Evolutionary conservation across 2,113 vertebrate genomes (phyloP), one percentile per base, ranked within the genome.

Genomic region (Perca fluviatilis): DNA sequence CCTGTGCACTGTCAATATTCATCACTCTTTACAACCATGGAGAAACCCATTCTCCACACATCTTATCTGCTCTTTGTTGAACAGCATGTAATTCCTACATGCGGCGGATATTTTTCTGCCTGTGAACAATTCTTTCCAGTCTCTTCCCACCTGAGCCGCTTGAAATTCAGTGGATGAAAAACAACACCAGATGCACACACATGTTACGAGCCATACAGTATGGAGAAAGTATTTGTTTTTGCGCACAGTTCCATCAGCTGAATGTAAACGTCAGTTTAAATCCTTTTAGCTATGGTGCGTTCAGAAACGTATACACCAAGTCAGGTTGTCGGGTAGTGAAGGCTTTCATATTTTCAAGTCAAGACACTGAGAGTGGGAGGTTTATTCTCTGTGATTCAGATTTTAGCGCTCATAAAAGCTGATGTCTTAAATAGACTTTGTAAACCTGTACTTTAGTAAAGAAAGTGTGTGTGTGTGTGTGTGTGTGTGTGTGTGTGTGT

Each of bases 1-100:
- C 67, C 77, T 74, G 79, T 2, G 18, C 79, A 1, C 81, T 72
- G 87, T 89, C 84, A 79, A 56, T 74, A 86, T 81, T 80, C 83
- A 86, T 86, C 84, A 40, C 27, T 18, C 75, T 69, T 67, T 18
- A 72, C 81, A 74, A 18, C 83, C 58, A 19, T 64, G 76, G 73
- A 87, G 78, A 82, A 86, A 57, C 16, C n/a, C 77, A 43, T 85
- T 91, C 74, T 79, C 65, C 49, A 2, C 74, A 60, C 79, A 5
- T 33, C 49, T n/a, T 10, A 19, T 30, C 71, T 4, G 58, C 72
- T 82, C 50, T 82, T 77, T 74, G 77, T 68, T 57, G 68, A 74
- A 33, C 72, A 23, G 53, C 65, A 10, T 77, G 66, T 54, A 46
- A 85, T 77, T 83, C 63, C 4, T 40, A 53, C 60, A 18, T 0